Conservation (phyloP, 2,888 invertebrate genomes). For the Platerodrilus igneus region DNA sequence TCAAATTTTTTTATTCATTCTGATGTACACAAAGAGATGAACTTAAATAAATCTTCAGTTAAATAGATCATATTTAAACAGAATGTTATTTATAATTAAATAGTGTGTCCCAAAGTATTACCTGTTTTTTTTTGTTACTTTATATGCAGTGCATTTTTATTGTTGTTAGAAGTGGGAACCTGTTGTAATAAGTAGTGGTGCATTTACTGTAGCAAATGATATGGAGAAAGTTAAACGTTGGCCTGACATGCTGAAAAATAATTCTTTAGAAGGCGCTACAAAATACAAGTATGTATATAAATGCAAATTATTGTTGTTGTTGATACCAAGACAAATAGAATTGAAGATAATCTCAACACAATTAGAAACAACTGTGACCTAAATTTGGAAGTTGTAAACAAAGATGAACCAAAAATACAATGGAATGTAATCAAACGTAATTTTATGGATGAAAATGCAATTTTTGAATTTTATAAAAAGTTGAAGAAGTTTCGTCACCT, state of each 20-base stretch:
- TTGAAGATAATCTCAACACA: slow-evolving; percentile 26
- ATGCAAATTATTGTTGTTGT: slow-evolving; percentile 1
- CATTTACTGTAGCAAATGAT: slow-evolving; percentile 21
- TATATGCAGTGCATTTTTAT: too few species aligned
- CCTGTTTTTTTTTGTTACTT: too few species aligned
- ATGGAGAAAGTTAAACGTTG: slow-evolving; percentile 35
- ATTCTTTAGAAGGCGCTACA: slow-evolving; percentile 32
- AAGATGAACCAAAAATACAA: slow-evolving; percentile 34
- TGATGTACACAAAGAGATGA: too few species aligned
- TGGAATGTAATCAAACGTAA: slow-evolving; percentile 40
- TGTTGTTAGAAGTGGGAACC: slow-evolving; percentile 25
- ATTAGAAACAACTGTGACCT: slow-evolving; percentile 34
- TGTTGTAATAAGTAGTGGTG: slow-evolving; percentile 34
- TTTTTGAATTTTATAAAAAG: slow-evolving; percentile 30
- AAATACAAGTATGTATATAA: slow-evolving; percentile 28
- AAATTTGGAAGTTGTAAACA: slow-evolving; percentile 27
- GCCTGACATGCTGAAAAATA: slow-evolving; percentile 33
- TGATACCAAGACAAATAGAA: slow-evolving; percentile 17
- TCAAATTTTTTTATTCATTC: too few species aligned
- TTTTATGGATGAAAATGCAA: slow-evolving; percentile 31
- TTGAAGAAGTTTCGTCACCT: slow-evolving; percentile 35
- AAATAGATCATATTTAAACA: too few species aligned
- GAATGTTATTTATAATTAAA: too few species aligned
- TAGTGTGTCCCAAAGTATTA: too few species aligned
- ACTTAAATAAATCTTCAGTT: too few species aligned